Evolutionary conservation across 2,797 vertebrate species (phyloP), one percentile per base, ranked within the genome.

Genomic region (Vespertilio murinus): DNA sequence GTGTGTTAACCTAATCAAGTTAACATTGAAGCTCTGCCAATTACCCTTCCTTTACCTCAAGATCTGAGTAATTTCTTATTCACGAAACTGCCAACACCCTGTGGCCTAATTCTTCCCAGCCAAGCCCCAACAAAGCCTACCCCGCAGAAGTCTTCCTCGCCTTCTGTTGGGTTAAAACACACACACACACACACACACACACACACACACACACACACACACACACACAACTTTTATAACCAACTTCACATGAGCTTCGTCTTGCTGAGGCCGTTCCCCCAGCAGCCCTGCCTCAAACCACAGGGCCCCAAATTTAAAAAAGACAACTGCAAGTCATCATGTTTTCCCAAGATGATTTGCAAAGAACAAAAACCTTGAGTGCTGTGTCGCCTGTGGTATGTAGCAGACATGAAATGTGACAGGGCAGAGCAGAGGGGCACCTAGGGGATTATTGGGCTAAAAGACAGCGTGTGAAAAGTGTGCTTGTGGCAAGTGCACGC

Each of bases 261-360:
- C 69, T 85, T 70, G 35, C 90, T 0, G 20, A 94, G 54, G 70
- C 88, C 1, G 0, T 93, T 88, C 73, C 42, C 59, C 85, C 45
- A 83, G 88, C 3, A 14, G 92, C 47, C 59, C 74, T 45, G 90
- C 54, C 82, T 96, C 71, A 96, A 84, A 95, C 83, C 90, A 95
- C 83, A 70, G 49, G 73, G 12, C 47, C 59, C 79, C 64, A 82
- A 47, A 69, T 52, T 30, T 40, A 81, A 54, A 54, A 93, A 80
- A 70, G 59, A 71, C 79, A 90, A 93, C 74, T 84, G 70, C 5
- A 70, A 93, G 71, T 42, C 40, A 83, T 83, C 64, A 52, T 67
- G 49, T 80, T 95, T 97, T 94, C 83, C 86, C 93, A 79, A 91
- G 88, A 90, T 59, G 78, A 88, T 74, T 92, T 78, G 47, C 33